phyloP scores from a whole-genome alignment of 2,113 vertebrate genomes.

The human (Homo sapiens) region GRCh38 chr1:47634501-47635000 shows the following conservation, averaged over 20 bases:
- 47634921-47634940: neutral
- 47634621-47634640: neutral
- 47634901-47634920: neutral
- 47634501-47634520: neutral
- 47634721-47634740: neutral
- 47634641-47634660: neutral
- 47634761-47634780: neutral
- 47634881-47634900: neutral
- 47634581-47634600: neutral
- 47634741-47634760: neutral
- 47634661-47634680: neutral
- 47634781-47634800: neutral
- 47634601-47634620: neutral
- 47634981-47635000: neutral
- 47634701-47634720: neutral
- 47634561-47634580: neutral
- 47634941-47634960: neutral
- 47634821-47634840: neutral
- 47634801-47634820: neutral
- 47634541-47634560: neutral
- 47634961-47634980: neutral
- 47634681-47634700: too few relatives aligned
- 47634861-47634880: neutral
- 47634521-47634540: neutral
- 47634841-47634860: neutral